These are phyloP conservation scores for Nymphicus hollandicus DNA, from an alignment of 2,113 vertebrate genomes.

Conservation along the genomic window DNA sequence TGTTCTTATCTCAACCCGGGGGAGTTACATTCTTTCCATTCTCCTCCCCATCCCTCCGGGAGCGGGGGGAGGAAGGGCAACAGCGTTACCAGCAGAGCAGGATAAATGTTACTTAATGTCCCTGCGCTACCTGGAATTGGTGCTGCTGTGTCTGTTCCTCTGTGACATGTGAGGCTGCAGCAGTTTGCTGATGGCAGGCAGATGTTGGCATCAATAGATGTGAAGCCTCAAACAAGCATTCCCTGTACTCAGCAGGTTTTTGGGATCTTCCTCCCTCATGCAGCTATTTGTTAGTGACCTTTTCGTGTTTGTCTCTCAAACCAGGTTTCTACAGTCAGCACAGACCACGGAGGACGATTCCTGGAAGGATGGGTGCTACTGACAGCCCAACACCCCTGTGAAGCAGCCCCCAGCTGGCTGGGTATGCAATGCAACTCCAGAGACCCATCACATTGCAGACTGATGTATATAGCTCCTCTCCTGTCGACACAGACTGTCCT, in stretches of 20 bases:
- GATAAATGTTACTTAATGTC: background rate
- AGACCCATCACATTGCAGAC: background rate
- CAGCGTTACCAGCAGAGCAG: no score
- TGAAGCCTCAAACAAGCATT: background rate
- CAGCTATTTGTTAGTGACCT: background rate
- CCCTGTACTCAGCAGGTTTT: fast-evolving
- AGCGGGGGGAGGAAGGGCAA: no score
- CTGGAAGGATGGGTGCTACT: conserved; percentile 93
- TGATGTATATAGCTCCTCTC: background rate
- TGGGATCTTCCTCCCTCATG: background rate
- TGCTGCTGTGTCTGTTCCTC: background rate
- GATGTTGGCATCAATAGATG: background rate
- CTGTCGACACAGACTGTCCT: background rate
- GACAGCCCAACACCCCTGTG: background rate
- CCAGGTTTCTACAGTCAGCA: conserved; percentile 79
- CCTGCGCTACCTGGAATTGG: fast-evolving
- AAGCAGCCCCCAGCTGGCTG: conserved; percentile 73
- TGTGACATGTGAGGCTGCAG: background rate
- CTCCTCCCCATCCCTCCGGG: no score
- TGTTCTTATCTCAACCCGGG: no score
- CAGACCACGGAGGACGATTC: conserved; percentile 78
- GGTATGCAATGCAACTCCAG: background rate
- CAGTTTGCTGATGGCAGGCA: background rate
- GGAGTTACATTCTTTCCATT: no score
- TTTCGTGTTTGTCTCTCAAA: background rate